Evolutionary conservation across 2,888 invertebrate genomes (phyloP).

Genomic region (Caenorhabditis doughertyi): DNA sequence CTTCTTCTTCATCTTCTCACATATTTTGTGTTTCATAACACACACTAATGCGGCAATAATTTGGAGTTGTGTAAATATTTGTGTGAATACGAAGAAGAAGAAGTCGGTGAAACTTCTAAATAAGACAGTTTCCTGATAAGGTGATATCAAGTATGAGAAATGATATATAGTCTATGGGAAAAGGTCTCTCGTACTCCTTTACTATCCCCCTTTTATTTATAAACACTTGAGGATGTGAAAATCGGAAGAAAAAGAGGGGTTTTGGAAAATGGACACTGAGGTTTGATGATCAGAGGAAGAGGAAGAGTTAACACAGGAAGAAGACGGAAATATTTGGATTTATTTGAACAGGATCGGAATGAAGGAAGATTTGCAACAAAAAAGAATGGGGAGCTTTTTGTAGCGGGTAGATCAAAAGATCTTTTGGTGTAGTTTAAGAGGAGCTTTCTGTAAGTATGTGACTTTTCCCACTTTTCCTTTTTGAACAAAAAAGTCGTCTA

Average conservation of each 20-base stretch:
- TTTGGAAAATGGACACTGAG: conserved; percentile 22
- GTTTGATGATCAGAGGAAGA: conserved; percentile 30
- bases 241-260: conserved; percentile 44
- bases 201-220: conserved; percentile 11
- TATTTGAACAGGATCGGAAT: neutral
- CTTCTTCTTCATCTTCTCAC: conserved; percentile 13
- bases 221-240: conserved; percentile 61
- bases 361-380: neutral
- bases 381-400: neutral
- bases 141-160: conserved; percentile 24
- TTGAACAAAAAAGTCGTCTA: too few relatives aligned
- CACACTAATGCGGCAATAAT: neutral
- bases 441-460: too few relatives aligned
- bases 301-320: neutral
- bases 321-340: neutral
- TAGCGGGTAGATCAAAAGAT: neutral
- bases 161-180: conserved; percentile 4
- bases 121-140: neutral
- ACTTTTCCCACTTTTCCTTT: too few relatives aligned
- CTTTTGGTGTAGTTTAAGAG: neutral
- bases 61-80: conserved; percentile 45
- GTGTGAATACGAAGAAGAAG: neutral
- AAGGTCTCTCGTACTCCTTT: neutral
- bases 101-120: neutral
- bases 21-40: neutral